These are phyloP conservation scores for Laterallus jamaicensis DNA, from an alignment of 2,113 vertebrate genomes.

Conservation along the genomic window DNA sequence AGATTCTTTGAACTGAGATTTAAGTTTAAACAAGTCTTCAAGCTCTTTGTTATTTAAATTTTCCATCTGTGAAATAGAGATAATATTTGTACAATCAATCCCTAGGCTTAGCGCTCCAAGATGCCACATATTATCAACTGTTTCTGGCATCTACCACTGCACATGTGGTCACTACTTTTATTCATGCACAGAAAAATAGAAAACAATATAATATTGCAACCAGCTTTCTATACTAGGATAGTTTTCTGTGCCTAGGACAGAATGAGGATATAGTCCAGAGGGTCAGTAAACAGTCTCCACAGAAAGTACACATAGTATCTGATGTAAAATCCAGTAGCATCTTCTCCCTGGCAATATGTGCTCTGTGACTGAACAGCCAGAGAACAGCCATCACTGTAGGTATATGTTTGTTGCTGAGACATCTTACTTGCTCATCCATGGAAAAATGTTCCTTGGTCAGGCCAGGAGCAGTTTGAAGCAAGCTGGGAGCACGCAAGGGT, in stretches of 20 bases:
- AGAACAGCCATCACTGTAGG: background rate
- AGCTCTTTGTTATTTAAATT: background rate
- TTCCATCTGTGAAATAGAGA: background rate
- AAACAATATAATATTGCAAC: background rate
- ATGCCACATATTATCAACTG: background rate
- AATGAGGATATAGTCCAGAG: background rate
- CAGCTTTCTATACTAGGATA: background rate
- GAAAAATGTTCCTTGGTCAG: background rate
- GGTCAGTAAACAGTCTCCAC: background rate
- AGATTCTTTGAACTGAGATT: background rate
- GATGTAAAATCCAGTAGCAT: background rate
- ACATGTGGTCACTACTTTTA: background rate
- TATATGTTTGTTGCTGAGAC: background rate
- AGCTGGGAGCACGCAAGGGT: background rate
- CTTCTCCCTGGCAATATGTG: background rate
- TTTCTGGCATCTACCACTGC: background rate
- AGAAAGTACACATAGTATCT: background rate
- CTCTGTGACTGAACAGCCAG: background rate
- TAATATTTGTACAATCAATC: background rate
- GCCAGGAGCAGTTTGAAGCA: background rate
- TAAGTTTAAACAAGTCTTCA: background rate
- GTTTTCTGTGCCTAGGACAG: background rate
- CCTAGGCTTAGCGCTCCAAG: background rate
- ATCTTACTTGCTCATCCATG: background rate
- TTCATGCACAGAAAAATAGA: background rate